phyloP scores from a whole-genome alignment of 2,113 vertebrate genomes.

The Notiomystis cincta region DNA sequence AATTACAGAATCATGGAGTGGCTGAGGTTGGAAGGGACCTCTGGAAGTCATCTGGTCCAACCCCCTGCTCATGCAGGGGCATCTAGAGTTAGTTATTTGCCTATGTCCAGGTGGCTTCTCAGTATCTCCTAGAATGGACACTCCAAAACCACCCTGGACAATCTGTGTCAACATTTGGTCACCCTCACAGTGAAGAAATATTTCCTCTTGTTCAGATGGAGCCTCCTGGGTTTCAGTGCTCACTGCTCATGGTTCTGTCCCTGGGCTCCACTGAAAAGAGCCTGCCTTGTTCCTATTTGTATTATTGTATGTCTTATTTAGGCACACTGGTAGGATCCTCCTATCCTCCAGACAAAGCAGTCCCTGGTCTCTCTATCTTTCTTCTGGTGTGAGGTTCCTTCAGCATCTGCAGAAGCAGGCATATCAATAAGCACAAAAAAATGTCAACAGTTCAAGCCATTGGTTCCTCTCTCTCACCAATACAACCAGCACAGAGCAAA shows the following conservation, averaged over 20 bases:
- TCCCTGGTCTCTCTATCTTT: not conserved
- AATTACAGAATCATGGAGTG: not conserved
- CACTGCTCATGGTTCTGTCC: not conserved
- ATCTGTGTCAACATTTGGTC: fast-evolving
- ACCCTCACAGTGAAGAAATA: not conserved
- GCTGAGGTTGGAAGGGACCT: not conserved
- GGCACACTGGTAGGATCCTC: not conserved
- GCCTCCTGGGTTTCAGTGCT: not conserved
- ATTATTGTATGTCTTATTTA: not conserved
- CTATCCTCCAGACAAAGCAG: not conserved
- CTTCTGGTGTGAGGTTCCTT: not conserved
- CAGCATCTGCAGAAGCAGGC: not conserved
- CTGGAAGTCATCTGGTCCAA: not conserved
- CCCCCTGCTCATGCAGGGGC: fast-evolving
- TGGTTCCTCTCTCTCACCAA: not conserved
- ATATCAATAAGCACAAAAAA: not conserved
- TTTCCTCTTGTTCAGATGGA: not conserved
- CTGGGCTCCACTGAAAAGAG: not conserved
- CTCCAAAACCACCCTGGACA: not conserved
- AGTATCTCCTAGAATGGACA: fast-evolving
- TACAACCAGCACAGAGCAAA: not conserved
- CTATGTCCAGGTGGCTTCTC: not conserved
- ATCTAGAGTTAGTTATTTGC: not conserved
- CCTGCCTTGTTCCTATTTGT: not conserved
- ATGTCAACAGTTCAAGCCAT: not conserved